Evolutionary conservation across 2,888 invertebrate genomes (phyloP), one percentile per base, ranked within the genome.

Genomic region (Aphidius colemani): DNA sequence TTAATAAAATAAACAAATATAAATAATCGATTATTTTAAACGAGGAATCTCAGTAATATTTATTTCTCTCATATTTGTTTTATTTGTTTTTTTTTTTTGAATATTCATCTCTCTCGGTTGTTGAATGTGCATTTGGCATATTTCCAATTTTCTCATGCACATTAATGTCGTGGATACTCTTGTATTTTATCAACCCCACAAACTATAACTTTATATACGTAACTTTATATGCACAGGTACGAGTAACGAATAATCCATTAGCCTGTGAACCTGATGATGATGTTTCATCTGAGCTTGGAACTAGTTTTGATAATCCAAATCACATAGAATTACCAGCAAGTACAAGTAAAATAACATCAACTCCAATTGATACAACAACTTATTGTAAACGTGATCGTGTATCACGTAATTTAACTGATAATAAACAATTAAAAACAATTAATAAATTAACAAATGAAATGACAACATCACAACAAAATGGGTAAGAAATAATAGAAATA

Each of bases 161-260:
- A 61, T 63, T 59, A 59, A 46, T 53, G 18, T 56, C n/a, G 30
- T 30, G 44, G 49, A 50, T 50, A 9, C 43, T 49, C 40, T 46
- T 39, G 41, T 48, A 45, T 56, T 50, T 48, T 44, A 10, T 50
- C 6, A 51, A 58, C 51, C 39, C 9, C 40, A 13, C 48, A 59
- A 11, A 46, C 7, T 10, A 11, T 7, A 10, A 41, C 41, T 30
- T 40, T 43, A 8, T 10, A 7, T 10, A 30, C 10, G 13, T 49
- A 30, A 30, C 50, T 53, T 58, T 7, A 13, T 63, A 66, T 62
- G 46, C 50, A 58, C 84, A 89, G 82, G 92, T 93, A 83, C 85
- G 93, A 65, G 93, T 94, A 70, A 93, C 92, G 39, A 86, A 88
- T 65, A 93, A 93, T 82, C 93, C 93, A 0, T 85, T 93, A 58